phyloP scores from a whole-genome alignment of 2,888 invertebrate genomes.

The Nasonia oneida region DNA sequence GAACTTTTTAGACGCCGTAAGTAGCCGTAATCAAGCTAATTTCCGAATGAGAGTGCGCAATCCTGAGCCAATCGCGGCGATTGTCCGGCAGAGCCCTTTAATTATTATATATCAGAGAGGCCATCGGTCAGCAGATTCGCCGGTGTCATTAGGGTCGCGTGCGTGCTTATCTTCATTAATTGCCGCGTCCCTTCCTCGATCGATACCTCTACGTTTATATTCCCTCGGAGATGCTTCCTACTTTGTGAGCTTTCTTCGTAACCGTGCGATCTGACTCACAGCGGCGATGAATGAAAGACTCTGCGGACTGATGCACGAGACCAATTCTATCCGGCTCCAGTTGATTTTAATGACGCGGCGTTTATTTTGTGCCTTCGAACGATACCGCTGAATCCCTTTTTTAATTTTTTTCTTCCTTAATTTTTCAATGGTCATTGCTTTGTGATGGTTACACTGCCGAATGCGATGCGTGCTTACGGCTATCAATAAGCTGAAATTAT shows the following conservation, averaged over 20 bases:
- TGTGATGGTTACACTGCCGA: background rate
- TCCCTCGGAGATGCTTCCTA: background rate
- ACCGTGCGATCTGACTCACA: background rate
- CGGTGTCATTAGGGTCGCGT: conserved; percentile 30
- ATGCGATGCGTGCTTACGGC: background rate
- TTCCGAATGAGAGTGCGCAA: conserved; percentile 44
- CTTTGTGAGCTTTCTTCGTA: background rate
- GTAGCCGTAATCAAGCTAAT: conserved; percentile 49
- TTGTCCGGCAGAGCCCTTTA: conserved; percentile 29
- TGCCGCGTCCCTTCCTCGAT: background rate
- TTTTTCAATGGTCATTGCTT: conserved; percentile 30
- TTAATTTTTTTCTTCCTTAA: background rate
- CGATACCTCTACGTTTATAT: conserved; percentile 24
- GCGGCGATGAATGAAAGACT: background rate
- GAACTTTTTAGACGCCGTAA: conserved; percentile 55
- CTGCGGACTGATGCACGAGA: background rate
- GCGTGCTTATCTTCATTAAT: background rate
- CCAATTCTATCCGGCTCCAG: conserved; percentile 39
- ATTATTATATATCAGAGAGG: conserved; percentile 28
- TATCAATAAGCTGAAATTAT: background rate
- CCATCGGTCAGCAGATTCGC: background rate
- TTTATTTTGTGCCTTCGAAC: conserved; percentile 1
- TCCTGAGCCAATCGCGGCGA: background rate
- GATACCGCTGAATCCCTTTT: background rate
- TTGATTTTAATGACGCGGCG: conserved; percentile 42